Percentiles rank a stretch among this genome's conserved stretches.
Conservation (phyloP, 1,140 invertebrate species). For the Amyelois transitella region DNA sequence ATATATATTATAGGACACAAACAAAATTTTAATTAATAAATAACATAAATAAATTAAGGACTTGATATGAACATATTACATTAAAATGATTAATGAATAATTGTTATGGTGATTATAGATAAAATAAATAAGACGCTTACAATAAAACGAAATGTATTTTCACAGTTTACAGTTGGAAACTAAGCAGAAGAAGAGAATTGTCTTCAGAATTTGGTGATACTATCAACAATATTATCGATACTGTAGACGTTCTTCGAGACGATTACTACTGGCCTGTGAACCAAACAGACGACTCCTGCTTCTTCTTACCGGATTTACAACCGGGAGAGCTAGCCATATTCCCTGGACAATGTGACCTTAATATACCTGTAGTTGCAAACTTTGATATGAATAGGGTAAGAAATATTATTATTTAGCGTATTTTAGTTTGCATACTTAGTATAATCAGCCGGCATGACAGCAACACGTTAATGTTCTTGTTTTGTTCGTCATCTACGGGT, state of each 20-base stretch:
- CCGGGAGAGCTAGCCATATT: conserved; percentile 39
- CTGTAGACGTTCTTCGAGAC: conserved; percentile 27
- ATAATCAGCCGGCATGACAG: too few species aligned
- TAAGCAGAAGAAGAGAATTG: conserved; percentile 36
- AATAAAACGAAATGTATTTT: neutral
- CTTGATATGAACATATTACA: too few species aligned
- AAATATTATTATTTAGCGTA: neutral
- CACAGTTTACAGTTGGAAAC: conserved; percentile 57
- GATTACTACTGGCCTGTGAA: conserved; percentile 29
- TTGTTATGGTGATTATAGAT: conserved; percentile 17
- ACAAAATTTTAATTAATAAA: too few species aligned
- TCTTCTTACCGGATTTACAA: conserved; percentile 38
- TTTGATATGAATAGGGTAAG: conserved; percentile 39
- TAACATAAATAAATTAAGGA: too few species aligned
- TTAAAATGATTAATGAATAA: too few species aligned
- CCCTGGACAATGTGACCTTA: conserved; percentile 42
- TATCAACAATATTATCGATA: conserved; percentile 27
- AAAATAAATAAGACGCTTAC: neutral
- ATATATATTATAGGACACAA: too few species aligned
- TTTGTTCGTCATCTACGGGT: too few species aligned
- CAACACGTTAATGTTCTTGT: too few species aligned
- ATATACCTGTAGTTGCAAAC: conserved; percentile 36
- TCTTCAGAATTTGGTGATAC: conserved; percentile 10
- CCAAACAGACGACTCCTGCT: conserved; percentile 40
- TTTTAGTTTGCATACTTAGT: too few species aligned